Evolutionary conservation across 2,797 vertebrate genomes (phyloP).

Genomic region (Acipenser ruthenus): DNA sequence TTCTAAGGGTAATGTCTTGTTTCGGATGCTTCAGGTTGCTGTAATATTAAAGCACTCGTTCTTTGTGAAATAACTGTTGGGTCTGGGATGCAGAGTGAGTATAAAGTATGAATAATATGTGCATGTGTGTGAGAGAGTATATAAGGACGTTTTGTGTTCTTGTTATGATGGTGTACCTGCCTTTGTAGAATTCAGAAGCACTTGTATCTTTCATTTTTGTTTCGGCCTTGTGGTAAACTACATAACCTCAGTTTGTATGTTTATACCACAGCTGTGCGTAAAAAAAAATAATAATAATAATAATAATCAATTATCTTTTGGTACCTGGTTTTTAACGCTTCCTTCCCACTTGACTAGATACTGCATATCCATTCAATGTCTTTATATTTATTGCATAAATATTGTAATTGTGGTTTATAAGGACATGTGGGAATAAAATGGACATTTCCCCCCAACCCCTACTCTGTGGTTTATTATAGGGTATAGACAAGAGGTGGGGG

Average conservation of each 20-base stretch:
- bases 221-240: constrained; percentile 34
- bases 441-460: too few relatives aligned
- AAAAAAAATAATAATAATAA: not conserved
- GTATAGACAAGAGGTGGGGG: too few relatives aligned
- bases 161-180: constrained; percentile 37
- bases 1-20: constrained; percentile 67
- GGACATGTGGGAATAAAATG: too few relatives aligned
- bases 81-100: constrained; percentile 36
- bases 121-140: constrained; percentile 10
- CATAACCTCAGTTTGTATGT: not conserved
- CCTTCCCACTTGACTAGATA: too few relatives aligned
- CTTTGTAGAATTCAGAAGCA: constrained; percentile 40
- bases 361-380: too few relatives aligned
- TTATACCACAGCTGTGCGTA: too few relatives aligned
- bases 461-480: too few relatives aligned
- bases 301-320: too few relatives aligned
- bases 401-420: too few relatives aligned
- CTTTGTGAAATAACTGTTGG: constrained; percentile 51
- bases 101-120: constrained; percentile 24
- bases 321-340: too few relatives aligned
- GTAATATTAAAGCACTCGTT: constrained; percentile 74
- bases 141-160: constrained; percentile 28
- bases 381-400: too few relatives aligned
- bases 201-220: constrained; percentile 28
- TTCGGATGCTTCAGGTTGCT: constrained; percentile 77